A percentile compares a stretch with the other conserved stretches of the same genome.
Evolutionary conservation across 2,113 vertebrate genomes (phyloP).

Genomic region (Myrmecobius fasciatus): DNA sequence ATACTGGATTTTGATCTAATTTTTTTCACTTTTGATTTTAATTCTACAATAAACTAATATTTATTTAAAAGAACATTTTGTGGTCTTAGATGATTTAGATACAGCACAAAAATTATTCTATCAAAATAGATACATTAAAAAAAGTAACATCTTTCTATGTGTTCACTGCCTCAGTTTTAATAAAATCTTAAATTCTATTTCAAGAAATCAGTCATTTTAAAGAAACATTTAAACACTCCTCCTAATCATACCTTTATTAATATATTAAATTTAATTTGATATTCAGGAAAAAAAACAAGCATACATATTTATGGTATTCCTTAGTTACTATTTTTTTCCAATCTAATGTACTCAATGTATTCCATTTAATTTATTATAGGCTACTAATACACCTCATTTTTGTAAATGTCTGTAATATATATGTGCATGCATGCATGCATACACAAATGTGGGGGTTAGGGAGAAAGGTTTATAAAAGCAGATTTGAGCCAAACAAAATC

Average conservation of each 20-base stretch:
- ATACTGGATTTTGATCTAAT: neutral
- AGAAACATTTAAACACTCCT: slow-evolving; percentile 1
- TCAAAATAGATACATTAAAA: neutral
- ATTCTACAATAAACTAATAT: neutral
- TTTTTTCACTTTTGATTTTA: neutral
- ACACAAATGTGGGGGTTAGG: neutral
- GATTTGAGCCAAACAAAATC: neutral
- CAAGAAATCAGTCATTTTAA: neutral
- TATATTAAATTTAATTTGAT: slow-evolving; percentile 8
- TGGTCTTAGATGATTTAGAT: neutral
- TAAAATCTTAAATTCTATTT: neutral
- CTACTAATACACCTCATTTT: neutral
- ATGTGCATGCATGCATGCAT: neutral
- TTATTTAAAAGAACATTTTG: neutral
- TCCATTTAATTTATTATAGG: slow-evolving; percentile 22
- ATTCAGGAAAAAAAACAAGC: slow-evolving; percentile 37
- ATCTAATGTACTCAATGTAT: neutral
- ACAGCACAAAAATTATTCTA: neutral
- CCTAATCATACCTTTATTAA: neutral
- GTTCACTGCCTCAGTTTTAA: neutral
- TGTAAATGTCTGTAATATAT: neutral
- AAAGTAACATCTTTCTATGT: neutral
- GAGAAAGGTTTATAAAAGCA: slow-evolving; percentile 6
- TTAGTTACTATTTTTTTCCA: neutral
- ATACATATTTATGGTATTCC: neutral